Percentiles rank a stretch among this genome's conserved stretches.
These are phyloP conservation scores for Habrosyne pyritoides DNA, from an alignment of 2,888 invertebrate species.

Conservation along the genomic window DNA sequence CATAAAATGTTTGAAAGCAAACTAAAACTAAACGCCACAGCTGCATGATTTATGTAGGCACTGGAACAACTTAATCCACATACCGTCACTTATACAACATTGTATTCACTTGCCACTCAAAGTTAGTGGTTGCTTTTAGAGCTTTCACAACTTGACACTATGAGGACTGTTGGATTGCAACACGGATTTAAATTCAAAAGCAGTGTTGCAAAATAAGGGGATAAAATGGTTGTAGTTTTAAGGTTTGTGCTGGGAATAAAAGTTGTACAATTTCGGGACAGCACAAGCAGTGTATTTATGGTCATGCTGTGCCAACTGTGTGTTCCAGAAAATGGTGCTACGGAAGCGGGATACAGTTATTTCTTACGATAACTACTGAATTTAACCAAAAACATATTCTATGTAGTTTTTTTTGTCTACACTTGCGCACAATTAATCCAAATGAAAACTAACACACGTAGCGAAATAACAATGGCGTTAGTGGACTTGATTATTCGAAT, in stretches of 20 bases:
- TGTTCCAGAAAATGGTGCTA: slow-evolving; percentile 2
- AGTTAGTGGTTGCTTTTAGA: not conserved
- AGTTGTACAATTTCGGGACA: not conserved
- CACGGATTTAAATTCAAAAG: not conserved
- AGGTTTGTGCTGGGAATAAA: not conserved
- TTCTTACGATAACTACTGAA: too few species aligned
- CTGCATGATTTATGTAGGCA: not conserved
- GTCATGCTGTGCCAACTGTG: not conserved
- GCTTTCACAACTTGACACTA: not conserved
- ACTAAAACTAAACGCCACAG: not conserved
- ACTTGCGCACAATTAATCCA: too few species aligned
- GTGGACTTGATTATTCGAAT: too few species aligned
- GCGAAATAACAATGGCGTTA: too few species aligned
- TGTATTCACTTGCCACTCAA: not conserved
- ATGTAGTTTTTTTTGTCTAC: too few species aligned
- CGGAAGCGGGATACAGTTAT: not conserved
- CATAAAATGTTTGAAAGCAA: not conserved
- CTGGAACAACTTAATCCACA: not conserved
- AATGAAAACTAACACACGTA: too few species aligned
- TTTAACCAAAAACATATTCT: too few species aligned
- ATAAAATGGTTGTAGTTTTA: not conserved
- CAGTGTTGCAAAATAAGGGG: not conserved
- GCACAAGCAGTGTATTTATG: not conserved
- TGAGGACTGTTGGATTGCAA: not conserved
- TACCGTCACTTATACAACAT: not conserved